Base-by-base conservation (phyloP, 2,888 invertebrate genomes). In the Silvanus unidentatus region DNA sequence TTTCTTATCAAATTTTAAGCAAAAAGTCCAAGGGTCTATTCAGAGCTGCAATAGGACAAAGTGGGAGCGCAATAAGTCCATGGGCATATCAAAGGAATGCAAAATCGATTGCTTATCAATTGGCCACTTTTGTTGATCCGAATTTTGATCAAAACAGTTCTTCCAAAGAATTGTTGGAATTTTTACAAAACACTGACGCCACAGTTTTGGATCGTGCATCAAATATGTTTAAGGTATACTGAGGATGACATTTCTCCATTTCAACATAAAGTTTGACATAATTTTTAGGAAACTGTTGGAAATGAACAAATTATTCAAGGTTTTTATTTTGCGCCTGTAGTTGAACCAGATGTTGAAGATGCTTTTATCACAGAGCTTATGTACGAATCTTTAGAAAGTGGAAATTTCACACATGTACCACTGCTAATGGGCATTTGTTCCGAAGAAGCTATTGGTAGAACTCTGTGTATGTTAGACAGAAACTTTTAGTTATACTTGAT, bases 41-140 rank as follows among this genome's bases (percentile, higher is more conserved):
- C 34, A 49, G 53, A 32, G 55, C 46, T 12, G 59, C 54, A 1
- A 57, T 62, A 30, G 41, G 52, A 1, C 47, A 54, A 46, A 60
- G 60, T 45, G 62, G 59, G 1, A 53, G 58, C 1, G 43, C 50
- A n/a, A 30, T 60, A 14, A 44, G 45, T 22, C 49, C 55, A 5
- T 60, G 59, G 58, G 48, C 53, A 3, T 53, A 48, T 30, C 58
- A 60, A 44, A 49, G 53, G 28, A 44, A 53, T 43, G 51, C 58
- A 2, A 47, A 48, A 22, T 48, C 54, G 12, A 57, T 58, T 5
- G 58, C 61, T 2, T 53, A 59, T 30, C 42, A 49, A 15, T 46
- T 58, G 12, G 58, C 57, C 1, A 37, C 40, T 30, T 41, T 45
- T 8, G 44, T 52, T 32, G 47, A 53, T 44, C 36, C 46, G 8